Percentiles rank a stretch among this genome's conserved stretches.
phyloP scores from a whole-genome alignment of 2,888 invertebrate species.

The Miltochrista miniata region DNA sequence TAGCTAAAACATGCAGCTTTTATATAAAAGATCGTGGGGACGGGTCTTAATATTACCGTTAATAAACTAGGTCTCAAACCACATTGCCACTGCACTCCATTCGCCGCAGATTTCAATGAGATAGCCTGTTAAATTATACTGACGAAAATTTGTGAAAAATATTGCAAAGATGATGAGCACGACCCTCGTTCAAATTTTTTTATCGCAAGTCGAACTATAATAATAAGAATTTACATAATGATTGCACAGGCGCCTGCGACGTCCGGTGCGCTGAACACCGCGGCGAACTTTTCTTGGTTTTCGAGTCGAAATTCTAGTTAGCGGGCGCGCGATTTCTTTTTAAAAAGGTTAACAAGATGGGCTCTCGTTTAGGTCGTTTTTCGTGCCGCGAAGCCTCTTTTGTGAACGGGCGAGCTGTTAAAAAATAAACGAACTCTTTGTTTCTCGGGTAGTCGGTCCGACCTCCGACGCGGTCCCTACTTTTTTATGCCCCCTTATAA shows the following conservation, averaged over 20 bases:
- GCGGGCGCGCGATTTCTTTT: slow-evolving; percentile 80
- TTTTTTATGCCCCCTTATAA: slow-evolving; percentile 83
- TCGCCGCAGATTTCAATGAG: slow-evolving; percentile 47
- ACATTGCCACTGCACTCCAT: slow-evolving; percentile 32
- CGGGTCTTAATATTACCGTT: slow-evolving; percentile 57
- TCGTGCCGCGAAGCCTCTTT: slow-evolving; percentile 79
- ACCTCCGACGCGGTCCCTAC: slow-evolving; percentile 81
- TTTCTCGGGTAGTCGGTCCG: slow-evolving; percentile 82
- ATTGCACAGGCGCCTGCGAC: slow-evolving; percentile 76
- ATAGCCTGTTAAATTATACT: slow-evolving; percentile 58
- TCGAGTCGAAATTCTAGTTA: slow-evolving; percentile 82
- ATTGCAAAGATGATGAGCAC: slow-evolving; percentile 56
- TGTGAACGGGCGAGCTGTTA: slow-evolving; percentile 83
- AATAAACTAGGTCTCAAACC: slow-evolving; percentile 48
- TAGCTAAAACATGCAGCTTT: slow-evolving; percentile 56
- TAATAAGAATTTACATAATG: slow-evolving; percentile 77
- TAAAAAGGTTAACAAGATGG: slow-evolving; percentile 82
- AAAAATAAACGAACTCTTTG: slow-evolving; percentile 84
- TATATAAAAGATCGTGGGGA: slow-evolving; percentile 60
- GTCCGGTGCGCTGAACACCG: slow-evolving; percentile 61
- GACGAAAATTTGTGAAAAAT: slow-evolving; percentile 55
- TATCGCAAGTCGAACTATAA: slow-evolving; percentile 61
- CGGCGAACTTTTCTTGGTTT: slow-evolving; percentile 77
- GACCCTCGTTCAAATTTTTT: slow-evolving; percentile 50
- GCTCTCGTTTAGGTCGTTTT: slow-evolving; percentile 78